phyloP scores from a whole-genome alignment of 2,113 vertebrate genomes.

The Spheniscus mendiculus region DNA sequence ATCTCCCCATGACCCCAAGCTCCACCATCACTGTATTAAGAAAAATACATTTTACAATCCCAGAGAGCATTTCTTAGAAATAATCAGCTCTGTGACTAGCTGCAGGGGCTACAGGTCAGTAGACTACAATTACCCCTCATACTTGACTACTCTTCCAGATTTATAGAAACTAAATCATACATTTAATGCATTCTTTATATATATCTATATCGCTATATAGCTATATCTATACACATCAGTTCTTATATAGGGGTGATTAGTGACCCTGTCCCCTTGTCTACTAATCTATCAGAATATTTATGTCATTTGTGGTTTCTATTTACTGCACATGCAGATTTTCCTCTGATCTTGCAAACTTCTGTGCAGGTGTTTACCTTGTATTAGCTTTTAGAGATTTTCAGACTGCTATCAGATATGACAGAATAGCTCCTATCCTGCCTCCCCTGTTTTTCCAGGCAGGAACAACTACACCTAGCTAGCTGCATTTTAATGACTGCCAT shows the following conservation, averaged over 20 bases:
- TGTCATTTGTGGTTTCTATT: not conserved
- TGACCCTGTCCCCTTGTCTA: not conserved
- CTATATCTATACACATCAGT: not conserved
- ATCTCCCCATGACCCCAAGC: not conserved
- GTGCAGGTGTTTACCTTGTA: not conserved
- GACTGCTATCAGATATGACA: not conserved
- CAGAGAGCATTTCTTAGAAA: constrained; percentile 20
- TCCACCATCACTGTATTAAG: not conserved
- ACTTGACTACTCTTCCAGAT: not conserved
- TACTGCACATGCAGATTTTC: not conserved
- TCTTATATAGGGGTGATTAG: not conserved
- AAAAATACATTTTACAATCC: constrained; percentile 10
- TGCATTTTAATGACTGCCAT: not conserved
- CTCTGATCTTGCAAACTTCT: not conserved
- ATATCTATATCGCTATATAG: not conserved
- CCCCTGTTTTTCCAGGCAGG: not conserved
- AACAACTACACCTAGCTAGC: not conserved
- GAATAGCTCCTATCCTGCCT: not conserved
- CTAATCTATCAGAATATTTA: not conserved
- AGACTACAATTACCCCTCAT: not conserved
- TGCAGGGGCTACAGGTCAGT: not conserved
- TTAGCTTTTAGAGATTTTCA: not conserved
- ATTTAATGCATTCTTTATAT: not conserved
- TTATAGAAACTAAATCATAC: not conserved
- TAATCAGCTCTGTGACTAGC: constrained; percentile 6